phyloP scores from a whole-genome alignment of 2,113 vertebrate genomes.

The Dunckerocampus dactyliophorus region DNA sequence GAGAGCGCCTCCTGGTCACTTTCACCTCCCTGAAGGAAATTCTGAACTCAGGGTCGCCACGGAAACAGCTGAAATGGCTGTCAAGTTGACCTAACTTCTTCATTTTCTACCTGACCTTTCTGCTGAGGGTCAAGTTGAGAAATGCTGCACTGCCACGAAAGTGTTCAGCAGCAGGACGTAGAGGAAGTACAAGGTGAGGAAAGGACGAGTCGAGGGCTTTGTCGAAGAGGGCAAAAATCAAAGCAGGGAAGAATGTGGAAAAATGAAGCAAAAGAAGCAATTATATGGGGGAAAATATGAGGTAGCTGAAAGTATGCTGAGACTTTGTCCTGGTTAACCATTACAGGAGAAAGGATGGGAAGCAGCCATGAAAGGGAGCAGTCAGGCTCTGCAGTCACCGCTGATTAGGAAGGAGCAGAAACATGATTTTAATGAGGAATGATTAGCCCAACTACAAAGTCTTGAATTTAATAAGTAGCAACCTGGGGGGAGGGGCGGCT shows the following conservation, averaged over 20 bases:
- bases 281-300: neutral
- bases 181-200: neutral
- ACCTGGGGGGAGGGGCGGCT: too few species aligned
- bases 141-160: slow-evolving; percentile 56
- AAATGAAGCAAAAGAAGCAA: slow-evolving; percentile 12
- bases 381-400: slow-evolving; percentile 4
- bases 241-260: slow-evolving; percentile 2
- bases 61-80: slow-evolving; percentile 47
- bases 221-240: slow-evolving; percentile 3
- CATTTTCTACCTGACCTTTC: slow-evolving; percentile 23
- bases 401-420: slow-evolving; percentile 23
- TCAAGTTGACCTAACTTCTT: neutral
- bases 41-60: slow-evolving; percentile 28
- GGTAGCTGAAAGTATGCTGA: neutral
- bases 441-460: slow-evolving; percentile 15
- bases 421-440: slow-evolving; percentile 8
- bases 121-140: slow-evolving; percentile 46
- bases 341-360: slow-evolving; percentile 17
- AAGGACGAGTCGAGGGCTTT: neutral
- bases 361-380: slow-evolving; percentile 6
- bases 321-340: slow-evolving; percentile 1
- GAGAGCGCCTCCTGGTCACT: slow-evolving; percentile 13
- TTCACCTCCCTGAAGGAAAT: slow-evolving; percentile 32
- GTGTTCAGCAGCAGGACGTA: slow-evolving; percentile 1
- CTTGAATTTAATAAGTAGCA: slow-evolving; percentile 3